A percentile compares a stretch with the other conserved stretches of the same genome.
Evolutionary conservation across 2,113 vertebrate genomes (phyloP).

Genomic region (Alethe castanea): DNA sequence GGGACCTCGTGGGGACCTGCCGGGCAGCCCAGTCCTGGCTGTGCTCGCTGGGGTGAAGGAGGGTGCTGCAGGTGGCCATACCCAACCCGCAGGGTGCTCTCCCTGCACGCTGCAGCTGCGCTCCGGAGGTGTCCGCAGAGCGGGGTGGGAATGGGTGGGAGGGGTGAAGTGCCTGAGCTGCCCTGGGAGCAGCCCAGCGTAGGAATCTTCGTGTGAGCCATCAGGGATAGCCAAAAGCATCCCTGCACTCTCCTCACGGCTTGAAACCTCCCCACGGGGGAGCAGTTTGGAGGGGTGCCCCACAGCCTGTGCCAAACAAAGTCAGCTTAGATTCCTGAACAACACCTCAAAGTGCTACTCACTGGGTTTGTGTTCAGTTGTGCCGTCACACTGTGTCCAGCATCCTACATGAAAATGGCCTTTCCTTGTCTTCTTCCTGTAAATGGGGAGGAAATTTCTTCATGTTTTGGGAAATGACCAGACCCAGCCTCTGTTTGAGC

Average conservation of each 20-base stretch:
- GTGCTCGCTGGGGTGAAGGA: neutral
- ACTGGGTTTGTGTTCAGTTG: neutral
- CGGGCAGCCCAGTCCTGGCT: neutral
- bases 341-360: neutral
- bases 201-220: neutral
- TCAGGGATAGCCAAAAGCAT: neutral
- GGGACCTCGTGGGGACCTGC: fast-evolving
- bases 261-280: fast-evolving
- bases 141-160: fast-evolving
- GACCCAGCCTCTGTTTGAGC: fast-evolving
- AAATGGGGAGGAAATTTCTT: neutral
- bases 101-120: neutral
- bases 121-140: neutral
- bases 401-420: fast-evolving
- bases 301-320: neutral
- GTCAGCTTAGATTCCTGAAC: neutral
- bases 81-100: neutral
- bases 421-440: neutral
- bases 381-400: fast-evolving
- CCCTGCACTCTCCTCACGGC: fast-evolving
- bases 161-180: neutral
- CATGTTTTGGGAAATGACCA: neutral
- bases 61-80: fast-evolving
- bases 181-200: neutral
- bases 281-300: neutral